phyloP scores from a whole-genome alignment of 2,113 vertebrate species.

The Cyanoderma ruficeps region DNA sequence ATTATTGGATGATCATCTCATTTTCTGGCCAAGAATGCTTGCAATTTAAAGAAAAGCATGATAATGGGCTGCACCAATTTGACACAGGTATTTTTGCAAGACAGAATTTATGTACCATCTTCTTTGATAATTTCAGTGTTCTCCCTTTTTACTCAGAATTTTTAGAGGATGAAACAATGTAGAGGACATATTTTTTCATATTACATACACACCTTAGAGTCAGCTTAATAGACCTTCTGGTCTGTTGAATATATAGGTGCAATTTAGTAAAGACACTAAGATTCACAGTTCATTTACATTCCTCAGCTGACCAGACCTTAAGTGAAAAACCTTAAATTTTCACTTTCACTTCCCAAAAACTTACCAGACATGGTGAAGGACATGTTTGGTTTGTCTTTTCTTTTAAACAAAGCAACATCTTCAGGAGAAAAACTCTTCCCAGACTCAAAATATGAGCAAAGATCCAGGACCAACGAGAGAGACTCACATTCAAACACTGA shows the following conservation, averaged over 20 bases:
- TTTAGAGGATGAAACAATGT: background rate
- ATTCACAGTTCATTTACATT: background rate
- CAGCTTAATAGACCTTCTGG: background rate
- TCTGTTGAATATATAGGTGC: background rate
- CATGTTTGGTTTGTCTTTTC: background rate
- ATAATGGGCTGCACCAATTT: background rate
- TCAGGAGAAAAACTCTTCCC: background rate
- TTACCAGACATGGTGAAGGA: background rate
- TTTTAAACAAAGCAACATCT: constrained; percentile 10
- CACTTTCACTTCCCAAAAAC: background rate
- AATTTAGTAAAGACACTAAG: background rate
- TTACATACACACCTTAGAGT: background rate
- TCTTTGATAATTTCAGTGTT: background rate
- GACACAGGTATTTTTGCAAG: background rate
- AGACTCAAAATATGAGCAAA: constrained; percentile 6
- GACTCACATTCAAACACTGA: constrained; percentile 26
- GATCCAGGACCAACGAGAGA: constrained; percentile 8
- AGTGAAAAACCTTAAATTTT: background rate
- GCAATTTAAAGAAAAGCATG: background rate
- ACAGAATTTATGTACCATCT: background rate
- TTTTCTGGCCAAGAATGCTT: background rate
- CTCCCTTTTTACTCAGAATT: background rate
- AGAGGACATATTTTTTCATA: background rate
- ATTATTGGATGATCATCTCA: background rate
- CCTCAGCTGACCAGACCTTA: background rate